phyloP scores from a whole-genome alignment of 2,113 vertebrate species.

The Notiomystis cincta region DNA sequence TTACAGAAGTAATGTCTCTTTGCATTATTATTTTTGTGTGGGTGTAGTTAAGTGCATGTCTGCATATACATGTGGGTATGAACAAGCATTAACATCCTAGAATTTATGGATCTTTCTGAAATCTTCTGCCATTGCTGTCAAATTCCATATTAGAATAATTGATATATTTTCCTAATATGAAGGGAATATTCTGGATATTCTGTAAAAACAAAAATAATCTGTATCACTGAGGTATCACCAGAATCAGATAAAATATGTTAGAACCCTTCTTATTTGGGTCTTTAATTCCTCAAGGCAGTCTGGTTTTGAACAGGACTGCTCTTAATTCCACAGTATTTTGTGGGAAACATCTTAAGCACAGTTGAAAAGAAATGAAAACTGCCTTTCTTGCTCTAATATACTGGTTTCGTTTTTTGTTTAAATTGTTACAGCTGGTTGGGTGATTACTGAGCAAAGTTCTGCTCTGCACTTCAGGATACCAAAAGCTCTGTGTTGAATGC shows the following conservation, averaged over 20 bases:
- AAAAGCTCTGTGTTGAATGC: neutral
- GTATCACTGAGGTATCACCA: neutral
- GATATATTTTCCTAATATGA: neutral
- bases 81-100: neutral
- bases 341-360: neutral
- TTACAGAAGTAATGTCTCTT: neutral
- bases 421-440: neutral
- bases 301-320: neutral
- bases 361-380: constrained; percentile 9
- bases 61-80: neutral
- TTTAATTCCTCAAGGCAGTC: neutral
- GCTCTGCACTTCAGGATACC: neutral
- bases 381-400: neutral
- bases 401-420: neutral
- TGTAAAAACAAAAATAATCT: neutral
- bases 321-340: constrained; percentile 1
- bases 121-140: neutral
- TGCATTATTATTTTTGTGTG: neutral
- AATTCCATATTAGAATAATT: neutral
- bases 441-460: neutral
- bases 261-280: neutral
- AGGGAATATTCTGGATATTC: neutral
- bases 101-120: neutral
- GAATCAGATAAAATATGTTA: neutral
- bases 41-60: neutral